Base-by-base conservation (phyloP, 2,113 vertebrate species). In the Lathamus discolor region DNA sequence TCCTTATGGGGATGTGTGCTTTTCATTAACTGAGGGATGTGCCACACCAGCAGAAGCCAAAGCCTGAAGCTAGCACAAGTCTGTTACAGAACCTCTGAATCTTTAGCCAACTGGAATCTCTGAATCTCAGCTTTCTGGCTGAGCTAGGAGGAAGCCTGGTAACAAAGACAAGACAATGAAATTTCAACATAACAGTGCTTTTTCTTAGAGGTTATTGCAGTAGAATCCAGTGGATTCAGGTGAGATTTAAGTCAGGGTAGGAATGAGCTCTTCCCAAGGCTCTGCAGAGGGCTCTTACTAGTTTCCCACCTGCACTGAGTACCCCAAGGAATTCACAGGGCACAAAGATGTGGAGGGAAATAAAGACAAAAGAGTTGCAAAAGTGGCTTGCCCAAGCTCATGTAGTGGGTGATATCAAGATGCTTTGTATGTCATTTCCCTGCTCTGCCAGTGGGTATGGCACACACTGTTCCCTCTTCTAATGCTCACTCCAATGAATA, bases 1-100 rank as follows among this genome's bases (percentile, higher is more conserved):
- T 92, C 77, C 49, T 86, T 73, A 33, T 23, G 64, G n/a, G 57
- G 73, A 84, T 44, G 62, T 48, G 52, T 85, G 90, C 81, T 90
- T 91, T 87, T 79, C 78, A 86, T 95, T 82, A 96, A 35, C 27
- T 61, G 76, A 84, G 83, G 77, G 86, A 84, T 83, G 62, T 1
- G 5, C 77, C 83, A 93, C 62, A 46, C 57, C 49, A 69, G 73
- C 70, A 94, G 88, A 75, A 92, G 66, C 62, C 70, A 93, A 76
- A 73, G 72, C 62, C 66, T 88, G 39, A 72, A 37, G 39, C 72
- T 84, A 86, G 69, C 77, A 73, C 46, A 83, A 92, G 73, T 18
- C 13, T 1, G 35, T 86, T 95, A 78, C 74, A 93, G 94, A 92
- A 77, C 18, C 24, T 86, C 78, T 67, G 78, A 51, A 28, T 79